These are phyloP conservation scores for Dendroctonus ponderosae DNA, from an alignment of 1,140 invertebrate genomes.

Conservation along the genomic window DNA sequence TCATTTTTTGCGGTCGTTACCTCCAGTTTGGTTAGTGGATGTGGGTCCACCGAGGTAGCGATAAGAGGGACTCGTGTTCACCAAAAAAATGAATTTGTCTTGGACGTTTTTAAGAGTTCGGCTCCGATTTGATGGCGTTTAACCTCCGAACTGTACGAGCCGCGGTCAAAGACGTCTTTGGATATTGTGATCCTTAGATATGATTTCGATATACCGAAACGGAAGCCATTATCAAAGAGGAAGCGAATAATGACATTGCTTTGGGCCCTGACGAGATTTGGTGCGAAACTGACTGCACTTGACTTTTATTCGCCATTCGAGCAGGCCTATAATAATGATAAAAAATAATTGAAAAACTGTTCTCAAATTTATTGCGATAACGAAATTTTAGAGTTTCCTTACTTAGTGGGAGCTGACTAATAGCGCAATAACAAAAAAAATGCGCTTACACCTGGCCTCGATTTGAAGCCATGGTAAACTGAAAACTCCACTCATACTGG, in stretches of 20 bases:
- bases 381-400: no score
- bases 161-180: conserved; percentile 37
- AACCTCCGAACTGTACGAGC: conserved; percentile 29
- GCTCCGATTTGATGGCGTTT: conserved; percentile 19
- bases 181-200: conserved; percentile 43
- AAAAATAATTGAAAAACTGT: conserved; percentile 20
- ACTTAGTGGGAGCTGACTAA: no score
- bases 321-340: conserved; percentile 14
- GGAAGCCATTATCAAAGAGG: conserved; percentile 44
- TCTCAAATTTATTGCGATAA: no score
- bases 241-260: conserved; percentile 35
- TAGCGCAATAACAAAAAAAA: no score
- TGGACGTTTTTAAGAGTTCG: conserved; percentile 6
- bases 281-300: conserved; percentile 26
- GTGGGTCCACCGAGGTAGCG: conserved; percentile 18
- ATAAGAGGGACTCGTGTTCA: conserved; percentile 1
- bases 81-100: conserved; percentile 25
- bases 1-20: conserved; percentile 23
- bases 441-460: no score
- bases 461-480: no score
- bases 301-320: conserved; percentile 18
- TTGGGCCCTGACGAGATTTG: conserved; percentile 23
- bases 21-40: background rate
- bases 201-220: conserved; percentile 44
- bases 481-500: no score